Evolutionary conservation across 2,797 vertebrate species (phyloP).

Genomic region (Pipistrellus pipistrellus): DNA sequence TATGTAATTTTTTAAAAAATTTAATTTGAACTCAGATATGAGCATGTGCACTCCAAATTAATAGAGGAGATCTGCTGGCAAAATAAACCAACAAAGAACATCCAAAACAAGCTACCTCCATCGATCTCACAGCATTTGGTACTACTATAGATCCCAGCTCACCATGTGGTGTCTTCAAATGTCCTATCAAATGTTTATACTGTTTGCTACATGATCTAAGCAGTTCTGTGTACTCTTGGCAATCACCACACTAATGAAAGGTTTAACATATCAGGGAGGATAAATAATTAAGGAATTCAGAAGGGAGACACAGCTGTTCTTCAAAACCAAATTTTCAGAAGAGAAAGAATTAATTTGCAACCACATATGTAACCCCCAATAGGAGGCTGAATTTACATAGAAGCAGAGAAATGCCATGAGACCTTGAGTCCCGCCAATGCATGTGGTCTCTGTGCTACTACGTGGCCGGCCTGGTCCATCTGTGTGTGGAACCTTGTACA

Average conservation of each 20-base stretch:
- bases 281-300: slow-evolving; percentile 82
- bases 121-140: slow-evolving; percentile 41
- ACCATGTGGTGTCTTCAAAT: slow-evolving; percentile 72
- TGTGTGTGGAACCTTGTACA: slow-evolving; percentile 43
- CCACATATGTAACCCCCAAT: slow-evolving; percentile 69
- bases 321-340: slow-evolving; percentile 83
- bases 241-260: slow-evolving; percentile 80
- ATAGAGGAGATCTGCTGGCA: slow-evolving; percentile 21
- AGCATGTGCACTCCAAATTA: background rate
- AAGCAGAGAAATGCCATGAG: slow-evolving; percentile 49
- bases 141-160: slow-evolving; percentile 59
- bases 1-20: background rate
- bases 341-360: slow-evolving; percentile 81
- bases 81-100: slow-evolving; percentile 64
- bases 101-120: slow-evolving; percentile 6
- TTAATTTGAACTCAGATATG: slow-evolving; percentile 53
- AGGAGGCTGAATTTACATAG: slow-evolving; percentile 57
- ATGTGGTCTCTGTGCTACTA: background rate
- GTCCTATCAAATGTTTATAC: slow-evolving; percentile 78
- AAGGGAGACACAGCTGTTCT: slow-evolving; percentile 83
- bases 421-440: background rate
- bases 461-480: slow-evolving; percentile 22
- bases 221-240: slow-evolving; percentile 76
- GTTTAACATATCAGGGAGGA: slow-evolving; percentile 77
- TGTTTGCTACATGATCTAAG: slow-evolving; percentile 82